phyloP scores from a whole-genome alignment of 2,113 vertebrate species.

The Origma solitaria region DNA sequence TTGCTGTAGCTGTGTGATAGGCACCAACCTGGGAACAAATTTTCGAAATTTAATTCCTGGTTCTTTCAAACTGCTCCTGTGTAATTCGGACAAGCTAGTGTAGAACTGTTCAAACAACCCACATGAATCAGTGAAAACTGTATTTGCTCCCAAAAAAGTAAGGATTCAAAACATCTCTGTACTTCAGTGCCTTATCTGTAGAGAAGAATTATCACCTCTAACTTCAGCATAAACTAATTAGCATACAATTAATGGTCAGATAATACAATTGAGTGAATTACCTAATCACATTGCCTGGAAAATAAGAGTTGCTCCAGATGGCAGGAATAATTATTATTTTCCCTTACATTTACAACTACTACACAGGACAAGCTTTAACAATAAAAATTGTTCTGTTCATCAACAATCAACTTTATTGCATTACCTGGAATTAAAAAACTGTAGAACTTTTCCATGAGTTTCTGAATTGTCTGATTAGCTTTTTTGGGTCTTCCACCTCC shows the following conservation, averaged over 20 bases:
- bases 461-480: conserved; percentile 90
- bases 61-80: not conserved
- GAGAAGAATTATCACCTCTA: not conserved
- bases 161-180: not conserved
- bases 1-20: not conserved
- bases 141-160: not conserved
- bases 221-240: not conserved
- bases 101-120: not conserved
- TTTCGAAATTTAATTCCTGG: not conserved
- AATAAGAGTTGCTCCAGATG: not conserved
- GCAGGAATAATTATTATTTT: not conserved
- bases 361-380: not conserved
- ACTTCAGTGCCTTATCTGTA: not conserved
- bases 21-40: not conserved
- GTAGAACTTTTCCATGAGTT: conserved; percentile 90
- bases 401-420: not conserved
- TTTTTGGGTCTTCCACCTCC: conserved; percentile 89
- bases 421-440: conserved; percentile 89
- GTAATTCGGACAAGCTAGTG: fast-evolving
- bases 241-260: not conserved
- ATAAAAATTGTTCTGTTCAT: not conserved
- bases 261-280: not conserved
- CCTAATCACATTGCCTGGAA: not conserved
- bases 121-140: fast-evolving
- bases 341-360: not conserved